These are phyloP conservation scores for Morinoia aosen DNA, from an alignment of 2,888 invertebrate genomes.

Conservation along the genomic window DNA sequence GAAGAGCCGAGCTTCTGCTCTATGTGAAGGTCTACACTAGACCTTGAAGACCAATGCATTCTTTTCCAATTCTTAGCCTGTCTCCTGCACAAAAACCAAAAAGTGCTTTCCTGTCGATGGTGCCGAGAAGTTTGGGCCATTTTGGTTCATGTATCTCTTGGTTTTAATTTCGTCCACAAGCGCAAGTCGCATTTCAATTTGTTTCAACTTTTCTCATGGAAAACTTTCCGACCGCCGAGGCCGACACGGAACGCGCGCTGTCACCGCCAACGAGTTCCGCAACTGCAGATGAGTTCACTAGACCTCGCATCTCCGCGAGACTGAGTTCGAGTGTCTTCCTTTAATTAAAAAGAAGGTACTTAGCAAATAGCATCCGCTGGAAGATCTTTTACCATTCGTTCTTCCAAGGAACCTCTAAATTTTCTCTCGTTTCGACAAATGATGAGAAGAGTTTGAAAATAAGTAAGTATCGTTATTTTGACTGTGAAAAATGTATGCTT, in stretches of 20 bases:
- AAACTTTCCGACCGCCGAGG: background rate
- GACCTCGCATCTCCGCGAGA: background rate
- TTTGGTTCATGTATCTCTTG: background rate
- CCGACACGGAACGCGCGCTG: background rate
- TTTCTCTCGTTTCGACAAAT: no score
- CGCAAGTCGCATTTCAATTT: background rate
- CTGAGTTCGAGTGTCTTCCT: background rate
- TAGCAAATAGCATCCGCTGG: background rate
- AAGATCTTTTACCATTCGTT: background rate
- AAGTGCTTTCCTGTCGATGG: background rate
- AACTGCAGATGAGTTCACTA: background rate
- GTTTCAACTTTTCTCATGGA: slow-evolving; percentile 4
- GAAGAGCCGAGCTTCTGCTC: background rate
- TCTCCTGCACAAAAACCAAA: background rate
- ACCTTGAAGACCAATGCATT: background rate
- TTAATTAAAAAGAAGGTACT: background rate
- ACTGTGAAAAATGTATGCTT: no score
- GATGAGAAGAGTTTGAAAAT: no score
- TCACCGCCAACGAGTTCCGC: background rate
- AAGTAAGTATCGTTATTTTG: no score
- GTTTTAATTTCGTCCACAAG: background rate
- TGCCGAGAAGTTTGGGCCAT: background rate
- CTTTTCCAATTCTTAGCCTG: background rate
- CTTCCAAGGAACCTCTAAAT: background rate
- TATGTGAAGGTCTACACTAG: background rate